These are phyloP conservation scores for Porites evermanni DNA, from an alignment of 92 coral and sea anemone species.

Conservation along the genomic window DNA sequence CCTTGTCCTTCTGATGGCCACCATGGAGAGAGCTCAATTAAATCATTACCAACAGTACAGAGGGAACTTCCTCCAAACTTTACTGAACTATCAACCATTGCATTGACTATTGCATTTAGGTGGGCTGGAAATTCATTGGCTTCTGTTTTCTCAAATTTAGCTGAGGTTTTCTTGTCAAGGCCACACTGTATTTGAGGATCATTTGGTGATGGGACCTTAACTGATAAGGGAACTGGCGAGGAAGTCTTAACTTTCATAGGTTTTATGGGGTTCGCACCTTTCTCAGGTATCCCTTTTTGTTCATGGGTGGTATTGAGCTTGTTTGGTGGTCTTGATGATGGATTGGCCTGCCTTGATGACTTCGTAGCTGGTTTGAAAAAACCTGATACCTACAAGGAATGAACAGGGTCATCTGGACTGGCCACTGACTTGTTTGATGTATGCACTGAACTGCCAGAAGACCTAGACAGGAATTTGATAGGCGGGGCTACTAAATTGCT, in stretches of 20 bases:
- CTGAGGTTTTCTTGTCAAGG: constrained; percentile 11
- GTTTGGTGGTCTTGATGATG: constrained; percentile 16
- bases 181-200: constrained; percentile 26
- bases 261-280: constrained; percentile 19
- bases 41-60: too few relatives aligned
- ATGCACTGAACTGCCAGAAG: constrained; percentile 9
- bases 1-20: too few relatives aligned
- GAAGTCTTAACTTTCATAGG: constrained; percentile 13
- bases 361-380: constrained; percentile 27
- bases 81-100: too few relatives aligned
- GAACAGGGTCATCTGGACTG: constrained; percentile 14
- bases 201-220: constrained; percentile 19
- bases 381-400: neutral
- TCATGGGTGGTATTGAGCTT: constrained; percentile 1
- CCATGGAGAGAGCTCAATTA: too few relatives aligned
- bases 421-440: constrained; percentile 13
- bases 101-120: too few relatives aligned
- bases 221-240: constrained; percentile 26
- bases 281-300: constrained; percentile 1
- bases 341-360: constrained; percentile 15
- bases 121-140: neutral
- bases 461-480: constrained; percentile 12
- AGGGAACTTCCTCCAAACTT: too few relatives aligned
- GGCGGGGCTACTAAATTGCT: constrained; percentile 7
- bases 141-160: constrained; percentile 18